Evolutionary conservation across 2,888 invertebrate species (phyloP).

Genomic region (Melieria omissa): DNA sequence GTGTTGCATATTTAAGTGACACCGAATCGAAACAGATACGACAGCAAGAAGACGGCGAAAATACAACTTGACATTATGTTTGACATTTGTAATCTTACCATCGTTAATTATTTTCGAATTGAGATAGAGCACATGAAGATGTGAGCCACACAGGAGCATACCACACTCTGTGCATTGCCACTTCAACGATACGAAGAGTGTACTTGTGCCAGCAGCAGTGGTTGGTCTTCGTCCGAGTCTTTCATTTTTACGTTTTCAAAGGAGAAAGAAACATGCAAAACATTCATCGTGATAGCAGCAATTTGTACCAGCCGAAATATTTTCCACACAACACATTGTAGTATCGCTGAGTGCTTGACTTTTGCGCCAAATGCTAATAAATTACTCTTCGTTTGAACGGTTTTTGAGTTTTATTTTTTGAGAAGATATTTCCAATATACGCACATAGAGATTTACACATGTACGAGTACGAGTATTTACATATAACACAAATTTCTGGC

Average conservation of each 20-base stretch:
- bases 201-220: neutral
- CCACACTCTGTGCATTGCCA: constrained; percentile 5
- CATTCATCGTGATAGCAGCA: constrained; percentile 54
- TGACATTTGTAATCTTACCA: constrained; percentile 65
- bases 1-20: constrained; percentile 32
- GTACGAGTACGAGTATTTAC: constrained; percentile 1
- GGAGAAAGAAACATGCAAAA: constrained; percentile 14
- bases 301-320: constrained; percentile 52
- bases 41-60: constrained; percentile 34
- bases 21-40: constrained; percentile 28
- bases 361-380: constrained; percentile 61
- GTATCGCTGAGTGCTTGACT: constrained; percentile 58
- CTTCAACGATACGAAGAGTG: neutral
- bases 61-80: constrained; percentile 62
- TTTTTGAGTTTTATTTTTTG: constrained; percentile 30
- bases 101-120: constrained; percentile 65
- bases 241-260: neutral
- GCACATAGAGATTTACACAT: neutral
- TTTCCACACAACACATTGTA: constrained; percentile 36
- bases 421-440: too few species aligned
- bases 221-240: neutral
- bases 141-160: constrained; percentile 51
- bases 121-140: constrained; percentile 49
- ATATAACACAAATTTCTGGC: constrained; percentile 2
- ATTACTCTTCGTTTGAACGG: constrained; percentile 54